A percentile compares a stretch with the other conserved stretches of the same genome.
These are phyloP conservation scores for Falco novaeseelandiae DNA, from an alignment of 2,797 vertebrate species.

Conservation along the genomic window DNA sequence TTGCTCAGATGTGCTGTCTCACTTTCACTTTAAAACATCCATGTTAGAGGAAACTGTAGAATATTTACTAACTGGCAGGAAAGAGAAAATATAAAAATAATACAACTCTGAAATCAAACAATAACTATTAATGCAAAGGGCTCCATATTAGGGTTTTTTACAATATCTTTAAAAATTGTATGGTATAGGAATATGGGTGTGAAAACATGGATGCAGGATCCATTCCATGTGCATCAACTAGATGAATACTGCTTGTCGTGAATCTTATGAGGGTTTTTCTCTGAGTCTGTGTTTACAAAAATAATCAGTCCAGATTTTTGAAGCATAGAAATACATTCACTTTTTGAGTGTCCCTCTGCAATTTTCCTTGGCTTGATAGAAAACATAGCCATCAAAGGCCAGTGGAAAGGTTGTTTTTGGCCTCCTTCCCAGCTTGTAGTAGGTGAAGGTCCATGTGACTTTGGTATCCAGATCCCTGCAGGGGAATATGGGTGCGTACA, in stretches of 20 bases:
- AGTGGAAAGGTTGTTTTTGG: slow-evolving; percentile 56
- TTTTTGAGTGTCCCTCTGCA: slow-evolving; percentile 13
- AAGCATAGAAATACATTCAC: not conserved
- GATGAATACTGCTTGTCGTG: not conserved
- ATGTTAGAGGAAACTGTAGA: not conserved
- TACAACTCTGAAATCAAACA: not conserved
- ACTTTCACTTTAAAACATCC: not conserved
- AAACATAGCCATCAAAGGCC: slow-evolving; percentile 29
- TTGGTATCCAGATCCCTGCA: slow-evolving; percentile 10
- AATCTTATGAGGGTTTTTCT: not conserved
- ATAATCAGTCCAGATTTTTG: not conserved
- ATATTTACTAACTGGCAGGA: not conserved
- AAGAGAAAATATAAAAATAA: not conserved
- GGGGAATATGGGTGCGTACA: not conserved
- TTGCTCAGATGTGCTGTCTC: not conserved
- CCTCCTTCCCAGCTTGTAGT: slow-evolving; percentile 11
- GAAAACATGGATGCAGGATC: not conserved
- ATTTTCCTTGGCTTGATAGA: slow-evolving; percentile 27
- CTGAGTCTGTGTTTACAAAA: not conserved
- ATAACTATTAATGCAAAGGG: not conserved
- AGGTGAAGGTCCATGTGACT: slow-evolving; percentile 21
- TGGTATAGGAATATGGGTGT: not conserved
- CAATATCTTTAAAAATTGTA: not conserved
- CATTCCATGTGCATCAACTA: not conserved
- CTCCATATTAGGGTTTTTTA: not conserved